These are phyloP conservation scores for Gadopsis marmoratus DNA, from an alignment of 2,797 vertebrate genomes.

Conservation along the genomic window DNA sequence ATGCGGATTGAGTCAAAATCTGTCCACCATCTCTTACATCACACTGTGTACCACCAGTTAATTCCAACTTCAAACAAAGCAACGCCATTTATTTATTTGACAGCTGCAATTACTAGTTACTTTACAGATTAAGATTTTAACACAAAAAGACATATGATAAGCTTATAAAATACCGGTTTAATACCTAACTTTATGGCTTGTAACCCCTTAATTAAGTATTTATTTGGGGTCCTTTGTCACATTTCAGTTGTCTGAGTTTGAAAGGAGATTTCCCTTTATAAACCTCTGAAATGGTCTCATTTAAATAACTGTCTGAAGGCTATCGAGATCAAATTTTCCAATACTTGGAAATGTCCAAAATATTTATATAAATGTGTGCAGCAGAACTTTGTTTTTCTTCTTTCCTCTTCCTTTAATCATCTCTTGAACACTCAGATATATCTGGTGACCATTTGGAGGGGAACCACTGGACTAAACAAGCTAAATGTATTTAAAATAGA, in stretches of 20 bases:
- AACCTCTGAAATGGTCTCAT: not conserved
- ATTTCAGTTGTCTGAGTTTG: not conserved
- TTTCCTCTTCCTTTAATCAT: not conserved
- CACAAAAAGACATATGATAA: not conserved
- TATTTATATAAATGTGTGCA: too few relatives aligned
- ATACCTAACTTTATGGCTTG: not conserved
- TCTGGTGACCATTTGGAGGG: not conserved
- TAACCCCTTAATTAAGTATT: not conserved
- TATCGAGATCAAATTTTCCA: not conserved
- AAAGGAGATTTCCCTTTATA: not conserved
- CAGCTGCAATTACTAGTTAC: not conserved
- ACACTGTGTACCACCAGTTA: not conserved
- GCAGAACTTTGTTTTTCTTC: too few relatives aligned
- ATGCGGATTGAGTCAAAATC: constrained; percentile 29
- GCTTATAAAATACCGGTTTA: not conserved
- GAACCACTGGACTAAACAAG: not conserved
- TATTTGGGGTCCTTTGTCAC: not conserved
- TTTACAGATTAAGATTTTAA: not conserved
- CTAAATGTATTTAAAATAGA: not conserved
- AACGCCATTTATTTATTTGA: not conserved
- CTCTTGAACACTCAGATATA: not conserved
- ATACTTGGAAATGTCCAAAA: not conserved
- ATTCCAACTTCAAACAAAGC: not conserved
- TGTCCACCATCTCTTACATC: constrained; percentile 1
- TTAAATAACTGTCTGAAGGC: not conserved